These are phyloP conservation scores for Nasonovia ribisnigri DNA, from an alignment of 2,888 invertebrate genomes.

Conservation along the genomic window DNA sequence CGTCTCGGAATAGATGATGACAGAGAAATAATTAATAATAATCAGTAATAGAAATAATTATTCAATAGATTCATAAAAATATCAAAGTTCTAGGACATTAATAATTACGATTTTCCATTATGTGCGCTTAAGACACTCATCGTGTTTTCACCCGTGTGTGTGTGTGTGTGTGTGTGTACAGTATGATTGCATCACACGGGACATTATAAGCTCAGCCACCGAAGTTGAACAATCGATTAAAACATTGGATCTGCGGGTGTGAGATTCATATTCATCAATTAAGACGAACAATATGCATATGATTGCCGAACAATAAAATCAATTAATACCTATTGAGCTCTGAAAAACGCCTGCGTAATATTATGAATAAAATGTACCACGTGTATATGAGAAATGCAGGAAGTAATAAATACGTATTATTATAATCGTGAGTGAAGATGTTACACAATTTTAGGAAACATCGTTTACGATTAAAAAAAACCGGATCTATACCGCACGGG, in stretches of 20 bases:
- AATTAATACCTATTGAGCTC: not conserved
- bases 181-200: not conserved
- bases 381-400: not conserved
- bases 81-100: constrained; percentile 7
- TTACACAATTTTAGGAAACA: constrained; percentile 5
- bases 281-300: constrained; percentile 15
- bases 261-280: constrained; percentile 3
- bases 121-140: not conserved
- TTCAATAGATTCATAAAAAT: constrained; percentile 14
- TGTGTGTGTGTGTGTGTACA: not conserved
- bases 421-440: not conserved
- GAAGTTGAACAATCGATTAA: constrained; percentile 37
- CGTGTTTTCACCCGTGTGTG: constrained; percentile 5
- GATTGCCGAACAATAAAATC: constrained; percentile 50
- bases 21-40: constrained; percentile 26
- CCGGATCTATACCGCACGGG: not conserved
- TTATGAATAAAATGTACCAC: not conserved
- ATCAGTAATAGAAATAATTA: not conserved
- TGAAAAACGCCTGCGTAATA: not conserved
- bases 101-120: constrained; percentile 46
- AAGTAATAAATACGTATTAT: not conserved
- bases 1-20: not conserved
- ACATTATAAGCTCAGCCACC: constrained; percentile 18
- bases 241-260: not conserved
- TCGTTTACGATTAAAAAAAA: constrained; percentile 9